Base-by-base conservation (phyloP, 2,888 invertebrate genomes). In the Agonopterix subpropinquella region DNA sequence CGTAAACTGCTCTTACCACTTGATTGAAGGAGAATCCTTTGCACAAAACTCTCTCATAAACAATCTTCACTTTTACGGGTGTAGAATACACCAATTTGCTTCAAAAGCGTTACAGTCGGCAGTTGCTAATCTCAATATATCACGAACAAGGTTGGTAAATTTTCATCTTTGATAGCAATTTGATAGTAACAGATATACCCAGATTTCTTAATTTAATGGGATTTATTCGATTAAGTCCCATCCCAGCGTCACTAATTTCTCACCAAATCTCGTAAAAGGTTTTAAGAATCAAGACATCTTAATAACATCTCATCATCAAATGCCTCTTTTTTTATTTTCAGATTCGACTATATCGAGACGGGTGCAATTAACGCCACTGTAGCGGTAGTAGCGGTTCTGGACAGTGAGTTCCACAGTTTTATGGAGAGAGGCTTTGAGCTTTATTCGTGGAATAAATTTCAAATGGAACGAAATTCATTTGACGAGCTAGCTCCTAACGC, bases 331-430 rank as follows among this genome's bases (percentile, higher is more conserved):
- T 39, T 39, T 39, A 9, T 39, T 90, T 90, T 49, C 89, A 93
- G 93, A 64, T 85, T 93, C 63, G 85, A 89, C 57, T 89, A 90
- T 54, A 84, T 94, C 51, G 84, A 90, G 55, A 76, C 89, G 7
- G 92, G 91, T 36, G 93, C 92, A 11, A 90, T 94, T 53, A 91
- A 91, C 59, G 88, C 90, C 39, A 92, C 91, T 1, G 91, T 91
- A 3, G 93, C 91, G 4, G 88, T 86, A 4, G 90, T 91, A 4
- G 81, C 83, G 28, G 89, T 94, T 48, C 73, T 84, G 52, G 89
- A 91, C 67, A 92, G 92, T 71, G 88, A 89, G 60, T 92, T 95
- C 59, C 82, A 88, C 47, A 80, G 75, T 44, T 86, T 94, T 41
- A 84, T 86, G 48, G 78, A 87, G 8, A 83, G 81, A 49, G 92